Evolutionary conservation across 2,888 invertebrate genomes (phyloP).

Genomic region (Stegophylla sp.): DNA sequence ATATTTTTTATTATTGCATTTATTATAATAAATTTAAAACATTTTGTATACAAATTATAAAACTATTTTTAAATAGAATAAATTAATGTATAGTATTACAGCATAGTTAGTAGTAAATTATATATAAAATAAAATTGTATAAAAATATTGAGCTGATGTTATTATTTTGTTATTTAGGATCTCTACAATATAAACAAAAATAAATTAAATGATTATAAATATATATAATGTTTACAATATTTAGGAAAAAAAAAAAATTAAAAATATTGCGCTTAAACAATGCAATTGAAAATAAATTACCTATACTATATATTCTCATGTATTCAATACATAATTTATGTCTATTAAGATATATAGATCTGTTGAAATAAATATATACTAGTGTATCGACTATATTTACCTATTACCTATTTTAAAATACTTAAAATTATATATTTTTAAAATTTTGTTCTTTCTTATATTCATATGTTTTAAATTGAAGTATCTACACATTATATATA

Average conservation of each 20-base stretch:
- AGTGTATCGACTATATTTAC: neutral
- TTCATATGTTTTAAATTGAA: conserved; percentile 11
- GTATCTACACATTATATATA: conserved; percentile 36
- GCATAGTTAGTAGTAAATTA: neutral
- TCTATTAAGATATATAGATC: neutral
- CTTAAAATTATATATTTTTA: neutral
- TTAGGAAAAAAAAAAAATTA: conserved; percentile 4
- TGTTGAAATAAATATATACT: neutral
- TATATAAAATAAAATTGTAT: conserved; percentile 18
- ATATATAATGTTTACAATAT: conserved; percentile 24
- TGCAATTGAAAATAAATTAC: no score
- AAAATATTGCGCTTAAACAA: conserved; percentile 4
- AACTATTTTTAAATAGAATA: conserved; percentile 8
- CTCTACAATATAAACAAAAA: conserved; percentile 27
- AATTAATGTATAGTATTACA: conserved; percentile 3
- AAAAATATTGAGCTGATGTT: conserved; percentile 34
- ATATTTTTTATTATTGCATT: neutral
- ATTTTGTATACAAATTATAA: conserved; percentile 26
- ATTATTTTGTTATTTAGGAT: conserved; percentile 27
- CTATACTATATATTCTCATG: neutral
- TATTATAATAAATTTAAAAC: conserved; percentile 21
- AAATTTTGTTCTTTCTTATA: neutral
- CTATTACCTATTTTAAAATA: neutral
- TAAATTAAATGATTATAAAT: conserved; percentile 5
- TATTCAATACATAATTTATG: no score